Evolutionary conservation across 2,888 invertebrate species (phyloP).

Genomic region (Chesias legatella): DNA sequence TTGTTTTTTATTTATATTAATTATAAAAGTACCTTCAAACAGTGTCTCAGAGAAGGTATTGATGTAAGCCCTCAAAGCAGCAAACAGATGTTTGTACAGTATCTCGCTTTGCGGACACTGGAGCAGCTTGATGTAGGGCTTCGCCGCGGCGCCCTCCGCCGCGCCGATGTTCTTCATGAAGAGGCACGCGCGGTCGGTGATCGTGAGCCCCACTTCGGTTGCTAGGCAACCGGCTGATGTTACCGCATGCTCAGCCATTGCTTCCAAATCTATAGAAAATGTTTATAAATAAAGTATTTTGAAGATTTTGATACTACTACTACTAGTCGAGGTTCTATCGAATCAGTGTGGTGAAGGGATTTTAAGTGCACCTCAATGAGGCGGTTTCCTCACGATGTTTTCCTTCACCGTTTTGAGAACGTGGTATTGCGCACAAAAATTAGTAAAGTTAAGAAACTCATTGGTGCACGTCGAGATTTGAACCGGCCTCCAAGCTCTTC

Average conservation of each 20-base stretch:
- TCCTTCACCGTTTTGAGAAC: no score
- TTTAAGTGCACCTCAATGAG: no score
- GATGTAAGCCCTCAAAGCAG: slow-evolving; percentile 93
- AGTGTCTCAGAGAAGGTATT: slow-evolving; percentile 92
- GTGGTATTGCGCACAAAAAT: no score
- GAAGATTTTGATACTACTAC: no score
- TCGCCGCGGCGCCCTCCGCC: slow-evolving; percentile 90
- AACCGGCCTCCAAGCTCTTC: no score
- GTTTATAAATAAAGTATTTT: no score
- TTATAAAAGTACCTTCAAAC: slow-evolving; percentile 87
- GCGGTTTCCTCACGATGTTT: no score
- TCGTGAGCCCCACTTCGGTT: slow-evolving; percentile 93
- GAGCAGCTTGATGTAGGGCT: slow-evolving; percentile 91
- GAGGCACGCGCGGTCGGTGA: slow-evolving; percentile 92
- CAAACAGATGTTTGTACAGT: slow-evolving; percentile 94
- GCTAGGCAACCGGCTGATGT: slow-evolving; percentile 82
- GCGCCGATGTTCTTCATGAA: slow-evolving; percentile 91
- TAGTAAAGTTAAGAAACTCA: no score
- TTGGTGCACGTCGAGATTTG: no score
- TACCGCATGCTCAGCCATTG: slow-evolving; percentile 66
- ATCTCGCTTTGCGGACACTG: slow-evolving; percentile 95
- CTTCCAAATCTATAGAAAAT: slow-evolving; percentile 55
- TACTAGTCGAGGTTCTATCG: no score
- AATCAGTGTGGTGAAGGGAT: no score
- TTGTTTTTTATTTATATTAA: no score